phyloP scores from a whole-genome alignment of 2,888 invertebrate species.

The Emmelina monodactyla region DNA sequence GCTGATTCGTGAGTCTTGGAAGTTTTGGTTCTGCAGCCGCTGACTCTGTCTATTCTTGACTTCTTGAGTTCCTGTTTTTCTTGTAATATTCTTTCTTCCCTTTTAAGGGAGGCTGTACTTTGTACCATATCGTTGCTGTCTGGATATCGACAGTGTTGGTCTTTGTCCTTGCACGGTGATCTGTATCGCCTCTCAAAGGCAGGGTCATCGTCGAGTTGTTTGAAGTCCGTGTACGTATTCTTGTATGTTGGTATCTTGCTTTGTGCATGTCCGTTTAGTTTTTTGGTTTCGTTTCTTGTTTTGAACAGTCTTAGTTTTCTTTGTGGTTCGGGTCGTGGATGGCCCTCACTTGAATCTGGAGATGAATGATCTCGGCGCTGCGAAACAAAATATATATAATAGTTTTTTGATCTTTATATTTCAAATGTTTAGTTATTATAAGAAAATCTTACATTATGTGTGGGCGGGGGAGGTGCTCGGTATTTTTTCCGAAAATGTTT shows the following conservation, averaged over 20 bases:
- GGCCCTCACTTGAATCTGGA: constrained; percentile 66
- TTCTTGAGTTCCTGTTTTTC: constrained; percentile 55
- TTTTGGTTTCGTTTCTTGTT: constrained; percentile 76
- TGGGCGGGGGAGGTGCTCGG: constrained; percentile 74
- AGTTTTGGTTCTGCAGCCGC: constrained; percentile 56
- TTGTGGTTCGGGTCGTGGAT: constrained; percentile 53
- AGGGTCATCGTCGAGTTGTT: constrained; percentile 43
- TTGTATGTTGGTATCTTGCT: constrained; percentile 33
- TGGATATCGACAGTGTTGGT: constrained; percentile 48
- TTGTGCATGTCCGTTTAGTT: constrained; percentile 43
- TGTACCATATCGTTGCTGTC: constrained; percentile 51
- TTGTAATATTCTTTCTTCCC: constrained; percentile 58
- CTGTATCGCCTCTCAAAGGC: constrained; percentile 50
- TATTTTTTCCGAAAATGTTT: constrained; percentile 78
- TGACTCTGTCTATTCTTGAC: constrained; percentile 52
- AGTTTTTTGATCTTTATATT: background rate
- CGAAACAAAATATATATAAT: constrained; percentile 5
- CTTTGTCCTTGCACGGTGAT: constrained; percentile 52
- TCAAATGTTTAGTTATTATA: no score
- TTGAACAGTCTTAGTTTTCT: constrained; percentile 74
- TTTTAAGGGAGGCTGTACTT: constrained; percentile 43
- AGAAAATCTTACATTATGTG: constrained; percentile 37
- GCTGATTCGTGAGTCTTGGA: constrained; percentile 46
- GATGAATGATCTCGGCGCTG: constrained; percentile 63
- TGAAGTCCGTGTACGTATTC: constrained; percentile 40